These are phyloP conservation scores for Xanthorhoe spadicearia DNA, from an alignment of 2,888 invertebrate genomes.

Conservation along the genomic window DNA sequence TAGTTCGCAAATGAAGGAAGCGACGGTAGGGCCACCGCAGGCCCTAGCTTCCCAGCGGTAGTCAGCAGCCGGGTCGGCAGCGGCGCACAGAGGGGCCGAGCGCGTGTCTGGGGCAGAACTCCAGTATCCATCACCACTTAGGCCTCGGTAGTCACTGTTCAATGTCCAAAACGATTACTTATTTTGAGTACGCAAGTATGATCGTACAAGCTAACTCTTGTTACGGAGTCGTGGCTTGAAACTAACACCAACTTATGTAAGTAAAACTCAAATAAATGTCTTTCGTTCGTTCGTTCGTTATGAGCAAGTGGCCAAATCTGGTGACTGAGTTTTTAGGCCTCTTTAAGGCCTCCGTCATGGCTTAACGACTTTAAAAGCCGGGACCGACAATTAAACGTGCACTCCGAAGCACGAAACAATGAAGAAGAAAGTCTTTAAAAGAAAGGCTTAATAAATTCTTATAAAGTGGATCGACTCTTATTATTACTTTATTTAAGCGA, in stretches of 20 bases:
- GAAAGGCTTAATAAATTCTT: background rate
- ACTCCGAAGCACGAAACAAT: too few relatives aligned
- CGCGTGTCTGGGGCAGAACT: constrained; percentile 87
- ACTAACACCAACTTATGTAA: too few relatives aligned
- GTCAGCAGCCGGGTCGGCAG: constrained; percentile 90
- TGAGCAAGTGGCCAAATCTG: too few relatives aligned
- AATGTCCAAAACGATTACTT: background rate
- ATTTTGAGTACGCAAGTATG: background rate
- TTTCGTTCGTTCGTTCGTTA: too few relatives aligned
- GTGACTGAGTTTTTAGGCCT: too few relatives aligned
- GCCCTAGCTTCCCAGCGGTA: constrained; percentile 91
- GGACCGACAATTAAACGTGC: too few relatives aligned
- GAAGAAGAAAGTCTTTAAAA: too few relatives aligned
- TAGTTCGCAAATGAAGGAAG: constrained; percentile 92
- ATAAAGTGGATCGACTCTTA: background rate
- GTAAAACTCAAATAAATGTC: too few relatives aligned
- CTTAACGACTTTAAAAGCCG: too few relatives aligned
- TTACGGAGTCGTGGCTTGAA: too few relatives aligned
- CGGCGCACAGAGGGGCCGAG: constrained; percentile 88
- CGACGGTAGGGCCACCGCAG: constrained; percentile 91
- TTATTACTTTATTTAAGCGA: background rate
- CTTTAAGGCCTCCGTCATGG: too few relatives aligned
- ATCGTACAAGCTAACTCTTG: too few relatives aligned
- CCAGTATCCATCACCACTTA: constrained; percentile 89
- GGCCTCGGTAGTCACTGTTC: constrained; percentile 84